Percentiles rank a stretch among this genome's conserved stretches.
Evolutionary conservation across 2,797 vertebrate genomes (phyloP).

Genomic region (Falco columbarius): DNA sequence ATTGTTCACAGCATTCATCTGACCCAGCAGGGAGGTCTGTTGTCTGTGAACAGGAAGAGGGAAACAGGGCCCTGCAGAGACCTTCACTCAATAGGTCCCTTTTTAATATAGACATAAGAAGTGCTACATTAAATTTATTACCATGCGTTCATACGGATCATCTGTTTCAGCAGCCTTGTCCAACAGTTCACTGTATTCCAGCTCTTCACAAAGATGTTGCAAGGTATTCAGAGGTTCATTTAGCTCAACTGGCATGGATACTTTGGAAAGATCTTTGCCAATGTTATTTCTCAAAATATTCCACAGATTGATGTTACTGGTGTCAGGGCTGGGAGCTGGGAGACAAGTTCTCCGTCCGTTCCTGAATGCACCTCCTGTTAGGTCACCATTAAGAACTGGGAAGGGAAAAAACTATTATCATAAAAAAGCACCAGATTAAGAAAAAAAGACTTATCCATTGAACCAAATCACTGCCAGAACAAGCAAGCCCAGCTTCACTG

Average conservation of each 20-base stretch:
- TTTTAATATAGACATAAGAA: background rate
- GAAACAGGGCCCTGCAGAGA: background rate
- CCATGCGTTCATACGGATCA: constrained; percentile 96
- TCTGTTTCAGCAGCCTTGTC: constrained; percentile 95
- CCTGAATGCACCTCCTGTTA: constrained; percentile 91
- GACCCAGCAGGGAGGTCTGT: background rate
- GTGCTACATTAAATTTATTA: constrained; percentile 65
- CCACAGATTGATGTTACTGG: constrained; percentile 98
- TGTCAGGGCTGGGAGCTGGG: constrained; percentile 92
- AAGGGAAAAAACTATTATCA: constrained; percentile 15
- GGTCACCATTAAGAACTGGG: constrained; percentile 94
- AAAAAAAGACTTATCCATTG: background rate
- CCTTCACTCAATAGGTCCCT: background rate
- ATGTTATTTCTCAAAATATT: constrained; percentile 99
- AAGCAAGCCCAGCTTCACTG: constrained; percentile 16
- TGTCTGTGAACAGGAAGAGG: background rate
- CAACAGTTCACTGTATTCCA: constrained; percentile 97
- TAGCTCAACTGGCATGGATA: constrained; percentile 98
- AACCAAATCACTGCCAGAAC: background rate
- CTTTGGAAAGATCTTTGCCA: constrained; percentile 97
- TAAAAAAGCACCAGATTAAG: background rate
- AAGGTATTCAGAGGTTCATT: constrained; percentile 98
- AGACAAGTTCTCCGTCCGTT: constrained; percentile 93
- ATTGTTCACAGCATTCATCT: background rate
- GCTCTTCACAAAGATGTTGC: constrained; percentile 97